Percentiles rank a stretch among this genome's conserved stretches.
phyloP scores from a whole-genome alignment of 1,140 invertebrate genomes.

The Brevipalpus yothersi region DNA sequence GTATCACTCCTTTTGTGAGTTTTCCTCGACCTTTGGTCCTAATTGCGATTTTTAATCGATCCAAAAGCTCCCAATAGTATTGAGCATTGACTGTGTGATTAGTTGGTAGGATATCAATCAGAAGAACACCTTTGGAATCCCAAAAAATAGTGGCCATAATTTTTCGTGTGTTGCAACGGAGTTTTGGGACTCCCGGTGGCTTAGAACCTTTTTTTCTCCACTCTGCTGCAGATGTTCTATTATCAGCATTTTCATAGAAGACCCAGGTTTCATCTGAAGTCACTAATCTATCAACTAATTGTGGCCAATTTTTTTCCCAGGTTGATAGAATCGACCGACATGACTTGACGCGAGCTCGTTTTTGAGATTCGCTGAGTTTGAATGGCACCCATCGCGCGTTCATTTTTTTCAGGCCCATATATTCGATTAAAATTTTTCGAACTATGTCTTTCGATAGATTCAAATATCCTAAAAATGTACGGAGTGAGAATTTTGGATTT shows the following conservation, averaged over 20 bases:
- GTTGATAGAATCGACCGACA: background rate
- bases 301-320: background rate
- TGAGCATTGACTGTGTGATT: slow-evolving; percentile 7
- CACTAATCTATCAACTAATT: slow-evolving; percentile 4
- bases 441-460: background rate
- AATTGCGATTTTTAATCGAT: background rate
- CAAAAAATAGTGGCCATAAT: slow-evolving; percentile 7
- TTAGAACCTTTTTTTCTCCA: slow-evolving; percentile 2
- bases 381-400: background rate
- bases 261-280: slow-evolving; percentile 6
- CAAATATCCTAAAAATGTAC: background rate
- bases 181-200: background rate
- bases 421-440: background rate
- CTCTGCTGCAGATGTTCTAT: background rate
- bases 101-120: slow-evolving; percentile 2
- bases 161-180: background rate
- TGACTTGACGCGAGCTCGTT: background rate
- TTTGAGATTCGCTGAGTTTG: background rate
- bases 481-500: background rate
- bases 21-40: background rate
- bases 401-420: background rate
- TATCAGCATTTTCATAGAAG: background rate
- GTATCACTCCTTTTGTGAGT: background rate
- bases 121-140: slow-evolving; percentile 6
- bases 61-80: slow-evolving; percentile 1